A percentile compares a stretch with the other conserved stretches of the same genome.
These are phyloP conservation scores for Drosophila sechellia DNA, from an alignment of 1,140 invertebrate genomes.

Conservation along the genomic window DNA sequence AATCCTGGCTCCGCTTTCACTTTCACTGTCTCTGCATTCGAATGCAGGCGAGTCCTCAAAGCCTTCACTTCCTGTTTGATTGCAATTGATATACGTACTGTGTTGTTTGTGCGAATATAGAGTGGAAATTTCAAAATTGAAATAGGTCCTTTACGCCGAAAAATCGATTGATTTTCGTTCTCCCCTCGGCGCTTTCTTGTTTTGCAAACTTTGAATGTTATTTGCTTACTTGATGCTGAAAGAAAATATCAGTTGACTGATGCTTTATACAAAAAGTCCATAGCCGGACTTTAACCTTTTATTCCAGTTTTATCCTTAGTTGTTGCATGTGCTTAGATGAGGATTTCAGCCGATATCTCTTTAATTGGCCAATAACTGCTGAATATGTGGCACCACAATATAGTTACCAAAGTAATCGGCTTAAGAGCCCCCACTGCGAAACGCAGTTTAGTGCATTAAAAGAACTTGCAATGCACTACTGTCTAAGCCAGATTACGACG, in stretches of 20 bases:
- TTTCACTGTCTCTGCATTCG: conserved; percentile 31
- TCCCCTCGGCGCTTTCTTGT: not conserved
- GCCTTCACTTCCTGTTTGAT: conserved; percentile 49
- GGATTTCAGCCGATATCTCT: not conserved
- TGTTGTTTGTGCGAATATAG: conserved; percentile 14
- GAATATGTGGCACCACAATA: not conserved
- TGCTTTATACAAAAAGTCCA: no score
- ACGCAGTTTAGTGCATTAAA: conserved; percentile 59
- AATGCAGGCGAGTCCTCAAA: conserved; percentile 35
- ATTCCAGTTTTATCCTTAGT: no score
- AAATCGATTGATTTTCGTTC: conserved; percentile 25
- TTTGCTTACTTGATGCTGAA: not conserved
- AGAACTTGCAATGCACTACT: conserved; percentile 35
- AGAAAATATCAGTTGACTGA: not conserved
- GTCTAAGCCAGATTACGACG: conserved; percentile 21
- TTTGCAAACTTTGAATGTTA: not conserved
- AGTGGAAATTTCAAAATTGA: conserved; percentile 22
- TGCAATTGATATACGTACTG: conserved; percentile 35
- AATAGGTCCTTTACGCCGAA: not conserved
- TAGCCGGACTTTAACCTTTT: no score
- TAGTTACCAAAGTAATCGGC: conserved; percentile 33
- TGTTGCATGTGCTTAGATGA: not conserved
- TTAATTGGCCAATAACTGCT: conserved; percentile 17
- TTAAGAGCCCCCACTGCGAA: conserved; percentile 47
- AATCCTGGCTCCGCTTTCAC: conserved; percentile 35